Evolutionary conservation across 2,113 vertebrate species (phyloP).

Genomic region (Phylloscopus whistleri): DNA sequence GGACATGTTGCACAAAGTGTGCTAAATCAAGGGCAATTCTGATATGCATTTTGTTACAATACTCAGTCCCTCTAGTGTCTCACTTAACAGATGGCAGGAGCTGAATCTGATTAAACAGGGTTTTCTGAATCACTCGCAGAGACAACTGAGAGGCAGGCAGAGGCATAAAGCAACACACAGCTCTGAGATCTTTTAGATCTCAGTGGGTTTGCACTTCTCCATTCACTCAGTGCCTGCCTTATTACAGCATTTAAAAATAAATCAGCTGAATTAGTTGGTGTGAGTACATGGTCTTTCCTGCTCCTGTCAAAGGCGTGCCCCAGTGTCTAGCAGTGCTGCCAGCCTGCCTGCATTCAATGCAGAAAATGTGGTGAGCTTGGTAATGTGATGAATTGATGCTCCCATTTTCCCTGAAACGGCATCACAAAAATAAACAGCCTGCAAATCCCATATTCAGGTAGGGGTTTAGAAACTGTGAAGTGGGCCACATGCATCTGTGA

Average conservation of each 20-base stretch:
- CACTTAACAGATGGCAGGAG: slow-evolving; percentile 21
- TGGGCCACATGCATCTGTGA: background rate
- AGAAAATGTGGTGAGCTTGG: background rate
- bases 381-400: background rate
- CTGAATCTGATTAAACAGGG: slow-evolving; percentile 19
- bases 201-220: background rate
- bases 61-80: background rate
- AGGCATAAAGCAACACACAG: background rate
- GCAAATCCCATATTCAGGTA: slow-evolving; percentile 6
- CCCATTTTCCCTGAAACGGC: background rate
- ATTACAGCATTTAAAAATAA: background rate
- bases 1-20: background rate
- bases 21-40: background rate
- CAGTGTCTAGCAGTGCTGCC: accelerated
- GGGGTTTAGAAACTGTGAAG: background rate
- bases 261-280: background rate
- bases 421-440: background rate
- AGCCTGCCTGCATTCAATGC: accelerated
- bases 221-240: background rate
- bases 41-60: background rate
- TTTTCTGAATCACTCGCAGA: background rate
- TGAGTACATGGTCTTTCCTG: background rate
- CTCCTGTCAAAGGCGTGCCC: background rate
- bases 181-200: background rate
- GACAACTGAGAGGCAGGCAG: background rate